Conservation (phyloP, 2,113 vertebrate species). For the Albula glossodonta region DNA sequence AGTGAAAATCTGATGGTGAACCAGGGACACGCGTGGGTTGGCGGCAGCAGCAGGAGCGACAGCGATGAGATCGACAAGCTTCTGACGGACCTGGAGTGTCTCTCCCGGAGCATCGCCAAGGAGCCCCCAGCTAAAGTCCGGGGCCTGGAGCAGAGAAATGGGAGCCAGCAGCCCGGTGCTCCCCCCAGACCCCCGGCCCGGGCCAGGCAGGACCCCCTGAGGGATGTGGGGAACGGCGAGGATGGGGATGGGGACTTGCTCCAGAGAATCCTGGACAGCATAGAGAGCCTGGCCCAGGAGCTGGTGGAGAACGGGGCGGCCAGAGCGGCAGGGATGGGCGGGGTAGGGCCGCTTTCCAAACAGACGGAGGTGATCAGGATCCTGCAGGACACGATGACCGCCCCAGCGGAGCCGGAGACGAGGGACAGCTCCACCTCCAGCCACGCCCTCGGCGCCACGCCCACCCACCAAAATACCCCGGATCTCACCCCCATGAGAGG, state of each 20-base stretch:
- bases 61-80: conserved; percentile 94
- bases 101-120: conserved; percentile 89
- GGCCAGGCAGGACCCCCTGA: conserved; percentile 65
- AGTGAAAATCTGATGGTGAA: too few relatives aligned
- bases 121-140: conserved; percentile 74
- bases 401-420: conserved; percentile 67
- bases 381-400: conserved; percentile 87
- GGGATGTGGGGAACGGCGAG: conserved; percentile 55
- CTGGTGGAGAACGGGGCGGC: conserved; percentile 83
- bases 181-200: conserved; percentile 50
- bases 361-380: conserved; percentile 95
- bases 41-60: conserved; percentile 54
- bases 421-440: conserved; percentile 29
- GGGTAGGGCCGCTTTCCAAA: conserved; percentile 82
- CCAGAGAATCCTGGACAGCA: conserved; percentile 90
- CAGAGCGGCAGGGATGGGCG: conserved; percentile 64
- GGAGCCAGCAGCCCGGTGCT: conserved; percentile 49
- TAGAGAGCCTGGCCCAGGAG: conserved; percentile 97
- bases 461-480: neutral
- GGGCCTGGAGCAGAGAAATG: conserved; percentile 52
- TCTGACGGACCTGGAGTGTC: conserved; percentile 88
- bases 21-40: too few relatives aligned
- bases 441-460: neutral
- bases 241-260: conserved; percentile 89
- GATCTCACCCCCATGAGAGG: conserved; percentile 48